phyloP scores from a whole-genome alignment of 2,888 invertebrate genomes.

The Acanthoscelides obtectus region DNA sequence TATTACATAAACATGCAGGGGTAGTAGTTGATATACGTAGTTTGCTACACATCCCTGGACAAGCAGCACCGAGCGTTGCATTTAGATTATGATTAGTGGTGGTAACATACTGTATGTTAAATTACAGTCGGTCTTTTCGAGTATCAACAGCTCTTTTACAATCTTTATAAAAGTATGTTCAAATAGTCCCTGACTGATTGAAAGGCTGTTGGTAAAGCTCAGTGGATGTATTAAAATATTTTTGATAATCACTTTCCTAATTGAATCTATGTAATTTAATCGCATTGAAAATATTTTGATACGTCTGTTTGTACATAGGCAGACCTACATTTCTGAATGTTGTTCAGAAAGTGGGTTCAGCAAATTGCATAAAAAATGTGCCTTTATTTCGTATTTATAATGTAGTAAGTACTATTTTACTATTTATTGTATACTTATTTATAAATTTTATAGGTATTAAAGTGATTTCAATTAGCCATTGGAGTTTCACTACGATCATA shows the following conservation, averaged over 20 bases:
- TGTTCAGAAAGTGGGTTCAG: background rate
- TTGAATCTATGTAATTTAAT: constrained; percentile 3
- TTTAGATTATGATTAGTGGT: no score
- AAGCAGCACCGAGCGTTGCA: no score
- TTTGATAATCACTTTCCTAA: constrained; percentile 8
- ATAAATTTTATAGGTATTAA: background rate
- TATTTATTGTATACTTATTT: background rate
- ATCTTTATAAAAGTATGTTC: background rate
- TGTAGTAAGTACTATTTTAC: background rate
- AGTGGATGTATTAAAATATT: constrained; percentile 15
- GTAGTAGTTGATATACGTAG: no score
- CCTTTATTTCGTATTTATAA: constrained; percentile 1
- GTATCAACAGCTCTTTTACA: background rate
- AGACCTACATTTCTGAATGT: background rate
- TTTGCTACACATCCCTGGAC: no score
- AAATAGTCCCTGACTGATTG: background rate
- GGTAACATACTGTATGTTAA: no score
- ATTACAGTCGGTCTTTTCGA: background rate
- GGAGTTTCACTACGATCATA: background rate
- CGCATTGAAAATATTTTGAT: constrained; percentile 16
- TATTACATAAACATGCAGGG: no score
- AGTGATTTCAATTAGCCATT: background rate
- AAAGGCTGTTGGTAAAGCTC: background rate
- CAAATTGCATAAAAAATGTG: constrained; percentile 2
- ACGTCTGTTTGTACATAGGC: constrained; percentile 12